These are phyloP conservation scores for Eriocheir sinensis DNA, from an alignment of 1,140 invertebrate species.

Conservation along the genomic window DNA sequence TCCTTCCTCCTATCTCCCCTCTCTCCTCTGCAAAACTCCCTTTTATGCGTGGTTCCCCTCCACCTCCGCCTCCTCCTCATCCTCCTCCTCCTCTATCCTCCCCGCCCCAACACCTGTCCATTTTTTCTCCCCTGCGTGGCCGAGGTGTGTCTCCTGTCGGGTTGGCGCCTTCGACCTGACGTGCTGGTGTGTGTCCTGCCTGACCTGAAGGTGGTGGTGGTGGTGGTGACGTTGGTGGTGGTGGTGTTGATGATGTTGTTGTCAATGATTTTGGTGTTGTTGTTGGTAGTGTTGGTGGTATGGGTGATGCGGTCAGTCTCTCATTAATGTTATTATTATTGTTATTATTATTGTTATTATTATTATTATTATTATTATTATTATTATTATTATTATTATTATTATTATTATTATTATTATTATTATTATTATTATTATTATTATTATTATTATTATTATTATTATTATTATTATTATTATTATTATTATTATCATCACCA, in stretches of 20 bases:
- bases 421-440: slow-evolving; percentile 28
- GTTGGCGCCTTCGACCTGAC: neutral
- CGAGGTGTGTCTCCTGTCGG: neutral
- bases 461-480: neutral
- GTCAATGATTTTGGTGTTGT: too few species aligned
- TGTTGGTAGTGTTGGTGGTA: too few species aligned
- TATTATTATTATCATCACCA: too few species aligned
- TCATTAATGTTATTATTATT: neutral
- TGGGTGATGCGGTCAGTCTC: too few species aligned
- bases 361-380: neutral
- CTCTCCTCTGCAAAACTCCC: too few species aligned
- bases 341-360: slow-evolving; percentile 28
- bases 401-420: too few species aligned
- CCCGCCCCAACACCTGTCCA: slow-evolving; percentile 19
- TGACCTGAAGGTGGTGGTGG: neutral
- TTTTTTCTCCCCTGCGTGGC: neutral
- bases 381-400: neutral
- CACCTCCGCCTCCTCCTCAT: neutral
- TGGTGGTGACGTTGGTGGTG: neutral
- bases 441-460: slow-evolving; percentile 28
- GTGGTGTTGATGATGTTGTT: too few species aligned
- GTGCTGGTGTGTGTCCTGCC: neutral
- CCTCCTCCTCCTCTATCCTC: neutral
- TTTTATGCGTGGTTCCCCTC: neutral
- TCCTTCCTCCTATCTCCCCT: neutral